phyloP scores from a whole-genome alignment of 2,113 vertebrate species.

The Etheostoma cragini region DNA sequence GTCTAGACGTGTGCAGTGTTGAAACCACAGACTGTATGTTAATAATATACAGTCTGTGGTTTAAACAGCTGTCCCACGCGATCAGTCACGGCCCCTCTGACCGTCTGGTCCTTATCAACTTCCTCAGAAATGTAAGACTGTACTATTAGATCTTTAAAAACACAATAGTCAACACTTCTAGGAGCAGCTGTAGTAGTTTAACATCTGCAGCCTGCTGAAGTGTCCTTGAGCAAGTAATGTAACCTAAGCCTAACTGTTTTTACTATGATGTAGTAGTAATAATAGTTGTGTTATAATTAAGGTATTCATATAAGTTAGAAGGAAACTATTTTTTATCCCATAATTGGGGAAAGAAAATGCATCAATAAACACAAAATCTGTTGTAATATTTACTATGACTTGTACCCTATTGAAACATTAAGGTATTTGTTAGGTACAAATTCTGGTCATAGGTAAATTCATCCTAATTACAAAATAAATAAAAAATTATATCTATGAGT shows the following conservation, averaged over 20 bases:
- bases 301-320: neutral
- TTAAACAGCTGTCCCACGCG: constrained; percentile 6
- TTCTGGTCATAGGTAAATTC: too few relatives aligned
- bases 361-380: neutral
- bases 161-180: neutral
- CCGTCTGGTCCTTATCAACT: neutral
- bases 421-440: neutral
- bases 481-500: too few relatives aligned
- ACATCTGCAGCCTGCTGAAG: constrained; percentile 3
- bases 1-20: neutral
- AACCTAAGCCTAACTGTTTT: neutral
- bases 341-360: neutral
- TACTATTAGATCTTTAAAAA: neutral
- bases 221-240: neutral
- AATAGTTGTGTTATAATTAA: neutral
- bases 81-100: neutral
- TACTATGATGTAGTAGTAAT: neutral
- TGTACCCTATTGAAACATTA: neutral
- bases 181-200: neutral
- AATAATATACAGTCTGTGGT: too few relatives aligned
- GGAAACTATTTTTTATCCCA: too few relatives aligned
- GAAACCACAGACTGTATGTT: too few relatives aligned
- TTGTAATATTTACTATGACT: neutral
- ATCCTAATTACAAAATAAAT: neutral
- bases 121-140: neutral